phyloP scores from a whole-genome alignment of 2,797 vertebrate genomes.

The Thamnophis elegans region DNA sequence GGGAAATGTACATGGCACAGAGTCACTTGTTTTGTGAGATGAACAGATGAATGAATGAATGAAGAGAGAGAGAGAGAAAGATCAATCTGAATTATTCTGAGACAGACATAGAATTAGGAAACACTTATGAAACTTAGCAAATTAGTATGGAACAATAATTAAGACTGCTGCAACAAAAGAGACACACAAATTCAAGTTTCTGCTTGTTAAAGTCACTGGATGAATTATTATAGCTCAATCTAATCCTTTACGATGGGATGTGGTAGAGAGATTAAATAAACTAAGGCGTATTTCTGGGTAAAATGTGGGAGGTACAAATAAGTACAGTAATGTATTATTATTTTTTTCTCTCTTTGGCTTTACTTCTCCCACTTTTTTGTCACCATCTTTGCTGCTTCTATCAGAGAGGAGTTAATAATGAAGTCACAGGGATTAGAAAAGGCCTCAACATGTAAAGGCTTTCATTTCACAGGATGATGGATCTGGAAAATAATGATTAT shows the following conservation, averaged over 20 bases:
- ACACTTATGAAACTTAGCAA: neutral
- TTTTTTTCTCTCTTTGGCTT: neutral
- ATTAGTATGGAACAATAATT: neutral
- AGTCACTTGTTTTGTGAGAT: neutral
- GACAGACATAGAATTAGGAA: neutral
- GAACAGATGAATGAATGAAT: neutral
- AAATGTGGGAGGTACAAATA: neutral
- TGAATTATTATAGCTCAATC: neutral
- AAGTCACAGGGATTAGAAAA: neutral
- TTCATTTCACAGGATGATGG: neutral
- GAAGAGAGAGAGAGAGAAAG: no score
- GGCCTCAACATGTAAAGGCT: neutral
- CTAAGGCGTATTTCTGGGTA: neutral
- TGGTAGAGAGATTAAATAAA: no score
- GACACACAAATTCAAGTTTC: neutral
- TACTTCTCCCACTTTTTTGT: neutral
- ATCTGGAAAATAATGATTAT: neutral
- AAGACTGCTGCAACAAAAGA: neutral
- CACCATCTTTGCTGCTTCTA: no score
- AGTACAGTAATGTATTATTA: neutral
- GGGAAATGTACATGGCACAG: neutral
- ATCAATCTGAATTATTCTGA: neutral
- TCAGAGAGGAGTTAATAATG: neutral
- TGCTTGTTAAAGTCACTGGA: neutral
- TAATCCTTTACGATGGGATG: neutral